A percentile compares a stretch with the other conserved stretches of the same genome.
These are phyloP conservation scores for Phrynocephalus forsythii DNA, from an alignment of 2,797 vertebrate species.

Conservation along the genomic window DNA sequence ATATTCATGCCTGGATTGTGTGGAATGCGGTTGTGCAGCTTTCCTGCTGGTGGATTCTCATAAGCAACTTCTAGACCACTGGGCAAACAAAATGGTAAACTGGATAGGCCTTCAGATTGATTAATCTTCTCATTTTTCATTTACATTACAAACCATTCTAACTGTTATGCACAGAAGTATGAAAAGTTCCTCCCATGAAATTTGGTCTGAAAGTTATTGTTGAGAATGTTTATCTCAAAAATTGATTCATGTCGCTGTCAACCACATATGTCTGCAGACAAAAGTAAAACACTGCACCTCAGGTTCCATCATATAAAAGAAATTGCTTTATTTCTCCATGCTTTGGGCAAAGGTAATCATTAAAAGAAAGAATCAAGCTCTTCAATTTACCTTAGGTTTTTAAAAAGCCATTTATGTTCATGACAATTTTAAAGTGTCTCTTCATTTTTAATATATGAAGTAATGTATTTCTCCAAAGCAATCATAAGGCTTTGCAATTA, in stretches of 20 bases:
- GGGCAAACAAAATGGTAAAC: too few species aligned
- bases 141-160: too few species aligned
- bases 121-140: too few species aligned
- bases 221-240: background rate
- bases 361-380: background rate
- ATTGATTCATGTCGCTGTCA: background rate
- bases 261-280: background rate
- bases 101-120: too few species aligned
- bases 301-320: background rate
- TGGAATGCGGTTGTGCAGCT: too few species aligned
- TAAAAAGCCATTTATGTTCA: constrained; percentile 15
- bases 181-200: background rate
- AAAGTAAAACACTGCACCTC: background rate
- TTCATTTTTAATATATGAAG: constrained; percentile 44
- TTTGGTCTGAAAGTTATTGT: background rate
- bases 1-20: too few species aligned
- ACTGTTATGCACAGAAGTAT: background rate
- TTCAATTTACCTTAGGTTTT: background rate
- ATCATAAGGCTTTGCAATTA: background rate
- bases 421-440: background rate
- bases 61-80: too few species aligned
- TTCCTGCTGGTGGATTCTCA: too few species aligned
- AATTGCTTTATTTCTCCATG: too few species aligned
- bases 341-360: background rate
- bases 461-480: background rate